Evolutionary conservation across 2,888 invertebrate genomes (phyloP), one percentile per base, ranked within the genome.

Genomic region (Stegophylla sp.): DNA sequence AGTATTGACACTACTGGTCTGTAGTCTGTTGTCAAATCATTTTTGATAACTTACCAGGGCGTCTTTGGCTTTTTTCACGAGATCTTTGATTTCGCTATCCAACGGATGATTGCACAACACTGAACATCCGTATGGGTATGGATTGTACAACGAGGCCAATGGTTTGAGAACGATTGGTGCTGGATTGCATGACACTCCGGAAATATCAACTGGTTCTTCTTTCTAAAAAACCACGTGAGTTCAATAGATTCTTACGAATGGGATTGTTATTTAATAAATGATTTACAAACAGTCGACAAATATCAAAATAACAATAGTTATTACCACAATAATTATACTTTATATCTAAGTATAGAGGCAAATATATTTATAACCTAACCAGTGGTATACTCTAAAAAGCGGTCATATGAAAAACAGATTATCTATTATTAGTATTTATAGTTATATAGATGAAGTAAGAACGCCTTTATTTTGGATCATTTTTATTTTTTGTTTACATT

Each of bases 71-170:
- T 91, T 89, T 85, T 90, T 91, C 1, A 94, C 90, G 72, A 91
- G 89, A 85, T 92, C 91, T 86, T 91, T 92, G 0, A 92, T 91
- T 69, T 91, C 92, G 26, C 88, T 89, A 82, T 93, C 93, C 1
- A 93, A 92, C 0, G 94, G 94, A 86, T 95, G 94, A 86, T 94
- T 94, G 87, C 94, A 94, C 12, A 94, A 88, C 10, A 94, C 91
- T 0, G 94, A 94, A 85, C 94, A 95, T 9, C 91, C 91, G 83
- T 91, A 90, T 0, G 93, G 90, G 86, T 92, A 94, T 0, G 94
- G 94, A 87, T 94, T 94, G 87, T 91, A 94, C 0, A 94, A 88
- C 0, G 92, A 93, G 3, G 94, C 93, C 85, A 92, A 93, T 0
- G 94, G 94, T 71, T 94, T 91, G 61, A 94, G 87, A 82, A 91